A percentile compares a stretch with the other conserved stretches of the same genome.
Evolutionary conservation across 1,140 invertebrate species (phyloP).

Genomic region (Oryctes rhinoceros): DNA sequence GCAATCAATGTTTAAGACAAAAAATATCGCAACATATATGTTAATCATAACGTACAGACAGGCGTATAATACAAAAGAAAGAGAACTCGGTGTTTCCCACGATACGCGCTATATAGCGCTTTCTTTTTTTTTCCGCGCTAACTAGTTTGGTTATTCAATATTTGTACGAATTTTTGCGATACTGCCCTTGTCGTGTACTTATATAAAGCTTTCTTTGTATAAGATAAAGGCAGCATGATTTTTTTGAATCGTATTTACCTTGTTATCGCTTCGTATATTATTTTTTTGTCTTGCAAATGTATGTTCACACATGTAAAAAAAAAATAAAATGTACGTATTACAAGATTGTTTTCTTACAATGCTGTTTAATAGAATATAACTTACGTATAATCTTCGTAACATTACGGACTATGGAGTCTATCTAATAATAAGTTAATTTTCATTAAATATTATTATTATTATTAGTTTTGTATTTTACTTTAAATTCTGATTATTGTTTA

Average conservation of each 20-base stretch:
- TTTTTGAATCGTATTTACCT: neutral
- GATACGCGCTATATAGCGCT: neutral
- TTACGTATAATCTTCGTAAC: too few relatives aligned
- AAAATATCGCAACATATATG: neutral
- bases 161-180: neutral
- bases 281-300: too few relatives aligned
- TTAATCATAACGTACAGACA: neutral
- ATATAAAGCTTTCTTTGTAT: neutral
- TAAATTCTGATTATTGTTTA: too few relatives aligned
- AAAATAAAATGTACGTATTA: too few relatives aligned
- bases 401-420: too few relatives aligned
- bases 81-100: slow-evolving; percentile 8
- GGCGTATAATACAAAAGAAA: neutral
- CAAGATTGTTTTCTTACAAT: too few relatives aligned
- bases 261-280: neutral
- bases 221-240: neutral
- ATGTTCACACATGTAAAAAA: too few relatives aligned
- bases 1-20: neutral
- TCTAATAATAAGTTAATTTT: too few relatives aligned
- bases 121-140: neutral
- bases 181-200: neutral
- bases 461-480: too few relatives aligned
- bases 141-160: slow-evolving; percentile 1
- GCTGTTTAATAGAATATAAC: too few relatives aligned
- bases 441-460: too few relatives aligned